Base-by-base conservation (phyloP, 2,113 vertebrate species). In the Equus quagga region DNA sequence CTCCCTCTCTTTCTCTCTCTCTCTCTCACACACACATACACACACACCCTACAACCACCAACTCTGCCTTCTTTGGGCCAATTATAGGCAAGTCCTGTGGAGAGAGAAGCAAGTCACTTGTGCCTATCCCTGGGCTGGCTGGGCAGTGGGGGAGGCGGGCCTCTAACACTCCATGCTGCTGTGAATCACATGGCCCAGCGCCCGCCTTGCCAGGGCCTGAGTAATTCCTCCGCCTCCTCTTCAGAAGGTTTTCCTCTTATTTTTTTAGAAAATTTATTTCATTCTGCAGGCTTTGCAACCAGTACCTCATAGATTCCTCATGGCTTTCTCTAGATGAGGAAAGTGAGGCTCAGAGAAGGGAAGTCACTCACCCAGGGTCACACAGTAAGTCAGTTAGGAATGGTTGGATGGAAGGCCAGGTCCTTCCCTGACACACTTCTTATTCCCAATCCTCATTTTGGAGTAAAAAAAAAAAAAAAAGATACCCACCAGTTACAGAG, bases 131-230 rank as follows among this genome's bases (percentile, higher is more conserved):
- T 84, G 89, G 64, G 86, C 83, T 6, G 36, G 64, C 91, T 89
- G 79, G 82, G 94, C 83, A 97, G 89, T 80, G 92, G 73, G 89
- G 89, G 82, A 95, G 95, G 94, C 13, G 1, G 94, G 79, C 89
- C 94, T 95, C 92, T 98, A 83, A 95, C 56, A 60, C 60, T 70
- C 91, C 92, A 96, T 87, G 86, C 89, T 96, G 70, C 89, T 96
- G 94, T 97, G 96, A 98, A 98, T 98, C 97, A 98, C 96, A 98
- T 76, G 92, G 95, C 94, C 75, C 75, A 49, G 83, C 1, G 24
- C 73, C 94, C 1, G 31, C 84, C 94, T 95, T 90, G 90, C 76
- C 94, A 96, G 90, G 86, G 72, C 90, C 91, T 97, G 94, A 97
- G 94, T 97, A 98, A 98, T 97, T 87, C 89, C 83, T 97, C 92